These are phyloP conservation scores for Glaucomys volans DNA, from an alignment of 2,113 vertebrate genomes.

Conservation along the genomic window DNA sequence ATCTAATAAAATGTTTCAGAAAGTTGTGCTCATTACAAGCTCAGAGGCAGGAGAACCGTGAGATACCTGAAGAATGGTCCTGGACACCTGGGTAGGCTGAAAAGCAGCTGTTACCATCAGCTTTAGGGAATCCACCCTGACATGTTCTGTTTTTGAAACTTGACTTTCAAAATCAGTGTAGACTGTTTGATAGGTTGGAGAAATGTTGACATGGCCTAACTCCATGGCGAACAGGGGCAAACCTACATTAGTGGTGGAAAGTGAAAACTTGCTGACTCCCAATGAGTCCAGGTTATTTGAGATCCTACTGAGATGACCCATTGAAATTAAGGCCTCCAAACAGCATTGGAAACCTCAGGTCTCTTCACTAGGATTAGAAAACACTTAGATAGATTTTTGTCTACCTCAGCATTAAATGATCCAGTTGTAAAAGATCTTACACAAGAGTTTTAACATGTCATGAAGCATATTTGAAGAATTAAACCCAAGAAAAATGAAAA, in stretches of 20 bases:
- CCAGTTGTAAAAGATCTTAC: neutral
- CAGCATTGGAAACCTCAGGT: neutral
- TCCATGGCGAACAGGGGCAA: neutral
- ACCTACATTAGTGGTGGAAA: neutral
- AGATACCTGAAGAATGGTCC: neutral
- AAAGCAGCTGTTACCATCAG: neutral
- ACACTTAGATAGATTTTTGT: neutral
- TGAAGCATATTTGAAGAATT: constrained; percentile 63
- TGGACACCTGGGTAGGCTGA: too few species aligned
- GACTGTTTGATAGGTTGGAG: neutral
- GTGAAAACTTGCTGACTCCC: neutral
- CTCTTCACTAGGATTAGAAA: neutral
- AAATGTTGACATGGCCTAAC: neutral
- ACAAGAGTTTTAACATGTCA: constrained; percentile 64
- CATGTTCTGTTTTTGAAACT: neutral
- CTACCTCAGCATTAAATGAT: neutral
- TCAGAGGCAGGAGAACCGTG: neutral
- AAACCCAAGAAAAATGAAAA: constrained; percentile 66
- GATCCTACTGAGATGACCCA: neutral
- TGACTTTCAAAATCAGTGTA: neutral
- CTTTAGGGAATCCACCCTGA: neutral
- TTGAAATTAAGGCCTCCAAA: neutral
- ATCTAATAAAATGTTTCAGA: neutral
- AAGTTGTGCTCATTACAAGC: neutral
- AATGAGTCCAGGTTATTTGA: neutral